phyloP scores from a whole-genome alignment of 2,113 vertebrate species.

The Propithecus coquereli region DNA sequence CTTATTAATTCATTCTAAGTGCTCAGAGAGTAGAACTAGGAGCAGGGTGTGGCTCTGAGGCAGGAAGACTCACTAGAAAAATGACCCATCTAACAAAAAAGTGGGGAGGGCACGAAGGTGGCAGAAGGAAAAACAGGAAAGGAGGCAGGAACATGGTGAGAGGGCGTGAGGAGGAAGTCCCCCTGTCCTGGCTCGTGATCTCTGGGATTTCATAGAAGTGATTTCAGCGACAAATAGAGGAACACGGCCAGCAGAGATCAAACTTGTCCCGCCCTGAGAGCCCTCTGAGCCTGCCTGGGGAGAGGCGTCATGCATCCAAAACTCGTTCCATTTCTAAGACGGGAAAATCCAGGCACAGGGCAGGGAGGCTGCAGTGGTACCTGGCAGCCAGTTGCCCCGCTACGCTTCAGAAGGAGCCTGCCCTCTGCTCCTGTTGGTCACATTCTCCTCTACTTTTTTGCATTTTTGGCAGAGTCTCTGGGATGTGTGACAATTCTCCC shows the following conservation, averaged over 20 bases:
- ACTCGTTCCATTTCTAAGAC: background rate
- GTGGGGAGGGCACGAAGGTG: background rate
- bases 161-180: background rate
- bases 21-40: background rate
- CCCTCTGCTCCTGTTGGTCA: background rate
- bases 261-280: background rate
- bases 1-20: background rate
- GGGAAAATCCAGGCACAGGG: background rate
- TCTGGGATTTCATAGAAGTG: background rate
- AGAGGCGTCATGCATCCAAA: background rate
- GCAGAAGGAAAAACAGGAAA: background rate
- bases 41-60: background rate
- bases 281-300: background rate
- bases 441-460: background rate
- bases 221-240: background rate
- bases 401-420: rapidly evolving
- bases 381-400: rapidly evolving
- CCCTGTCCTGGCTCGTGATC: background rate
- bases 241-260: background rate
- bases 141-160: background rate
- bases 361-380: background rate
- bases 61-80: background rate
- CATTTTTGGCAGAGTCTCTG: background rate
- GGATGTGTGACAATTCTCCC: background rate
- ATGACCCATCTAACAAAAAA: background rate